Evolutionary conservation across 2,113 vertebrate species (phyloP), one percentile per base, ranked within the genome.

Genomic region (Cryptomyrus ogoouensis): DNA sequence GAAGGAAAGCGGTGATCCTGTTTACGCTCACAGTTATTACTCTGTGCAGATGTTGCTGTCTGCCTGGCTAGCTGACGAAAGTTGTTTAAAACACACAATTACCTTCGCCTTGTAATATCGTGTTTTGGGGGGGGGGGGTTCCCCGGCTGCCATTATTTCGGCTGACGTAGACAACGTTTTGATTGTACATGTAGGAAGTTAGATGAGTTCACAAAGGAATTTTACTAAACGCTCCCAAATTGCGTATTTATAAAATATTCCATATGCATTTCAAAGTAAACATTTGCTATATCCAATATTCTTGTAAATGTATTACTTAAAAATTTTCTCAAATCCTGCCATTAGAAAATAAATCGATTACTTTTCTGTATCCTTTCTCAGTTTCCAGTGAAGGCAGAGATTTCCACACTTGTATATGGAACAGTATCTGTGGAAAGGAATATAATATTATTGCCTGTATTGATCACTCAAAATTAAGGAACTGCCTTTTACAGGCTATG

Each of bases 1-100:
- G 74, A 80, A 39, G 35, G 35, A 80, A 19, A 80, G 31, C 74
- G 31, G 1, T 39, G 31, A 19, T 42, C n/a, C 31, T 84, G 83
- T 84, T 84, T 84, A 47, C 83, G 83, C 47, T 84, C 83, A 84
- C 39, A 10, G 42, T 84, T n/a, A 80, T 47, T n/a, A 24, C 83
- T 47, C 19, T 46, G 44, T 84, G 44, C 42, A 84, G 44, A 84
- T 84, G 24, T 24, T 47, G 42, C 8, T 47, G 83, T 24, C 44
- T 84, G 83, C 19, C 44, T 46, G 44, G 83, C 17, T 46, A 47
- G 8, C 44, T 24, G 83, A 24, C 24, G 21, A 84, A 83, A 84
- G 39, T 84, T 17, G 5, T 52, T 87, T 87, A 19, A 50, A 87
- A 47, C 24, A 35, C 42, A 50, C 24, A 35, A 87, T 87, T 53